These are phyloP conservation scores for Jordanella pulchra DNA, from an alignment of 2,797 vertebrate species.

Conservation along the genomic window DNA sequence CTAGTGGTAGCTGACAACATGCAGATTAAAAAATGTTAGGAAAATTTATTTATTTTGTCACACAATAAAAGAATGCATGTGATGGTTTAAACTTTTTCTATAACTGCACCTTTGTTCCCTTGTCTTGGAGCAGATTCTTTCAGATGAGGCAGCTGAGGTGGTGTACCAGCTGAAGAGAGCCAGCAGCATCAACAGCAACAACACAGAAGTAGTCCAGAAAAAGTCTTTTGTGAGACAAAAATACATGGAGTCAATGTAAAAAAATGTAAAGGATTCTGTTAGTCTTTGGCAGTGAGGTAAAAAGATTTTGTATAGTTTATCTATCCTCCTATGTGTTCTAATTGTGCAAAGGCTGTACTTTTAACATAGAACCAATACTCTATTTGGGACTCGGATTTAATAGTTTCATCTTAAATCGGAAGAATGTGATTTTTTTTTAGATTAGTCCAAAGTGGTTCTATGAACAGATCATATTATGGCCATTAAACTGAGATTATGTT, in stretches of 20 bases:
- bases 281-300: not conserved
- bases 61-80: not conserved
- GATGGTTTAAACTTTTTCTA: not conserved
- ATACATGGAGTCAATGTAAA: conserved; percentile 6
- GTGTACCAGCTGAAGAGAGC: conserved; percentile 82
- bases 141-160: conserved; percentile 78
- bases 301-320: not conserved
- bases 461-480: not conserved
- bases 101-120: not conserved
- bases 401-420: not conserved
- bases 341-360: not conserved
- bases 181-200: conserved; percentile 48
- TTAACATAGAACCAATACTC: not conserved
- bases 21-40: not conserved
- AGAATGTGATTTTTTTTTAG: not conserved
- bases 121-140: conserved; percentile 60
- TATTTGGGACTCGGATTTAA: not conserved
- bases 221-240: conserved; percentile 11
- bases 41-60: not conserved
- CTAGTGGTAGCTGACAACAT: not conserved
- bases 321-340: not conserved
- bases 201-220: not conserved
- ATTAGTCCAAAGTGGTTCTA: not conserved
- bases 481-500: conserved; percentile 6
- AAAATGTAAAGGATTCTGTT: not conserved